phyloP scores from a whole-genome alignment of 2,113 vertebrate genomes.

The Mesocricetus auratus region DNA sequence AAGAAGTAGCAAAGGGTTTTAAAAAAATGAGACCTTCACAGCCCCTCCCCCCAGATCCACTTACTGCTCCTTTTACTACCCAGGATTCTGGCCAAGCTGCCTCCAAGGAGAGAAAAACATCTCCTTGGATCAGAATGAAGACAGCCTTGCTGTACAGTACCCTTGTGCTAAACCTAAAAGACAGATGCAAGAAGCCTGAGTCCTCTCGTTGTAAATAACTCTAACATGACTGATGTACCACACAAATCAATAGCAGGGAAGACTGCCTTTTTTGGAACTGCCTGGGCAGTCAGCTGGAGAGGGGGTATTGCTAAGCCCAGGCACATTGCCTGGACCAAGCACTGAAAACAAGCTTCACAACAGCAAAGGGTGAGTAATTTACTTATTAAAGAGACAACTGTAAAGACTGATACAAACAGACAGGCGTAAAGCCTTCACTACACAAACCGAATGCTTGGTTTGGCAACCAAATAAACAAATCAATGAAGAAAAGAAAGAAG shows the following conservation, averaged over 20 bases:
- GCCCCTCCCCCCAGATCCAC: neutral
- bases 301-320: slow-evolving; percentile 63
- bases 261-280: slow-evolving; percentile 67
- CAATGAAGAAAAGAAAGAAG: neutral
- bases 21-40: neutral
- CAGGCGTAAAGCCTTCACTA: slow-evolving; percentile 74
- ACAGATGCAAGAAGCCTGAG: neutral
- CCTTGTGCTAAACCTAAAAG: slow-evolving; percentile 54
- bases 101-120: neutral
- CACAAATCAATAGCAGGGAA: slow-evolving; percentile 60
- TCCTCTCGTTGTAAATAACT: slow-evolving; percentile 63
- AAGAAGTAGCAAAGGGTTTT: slow-evolving; percentile 3
- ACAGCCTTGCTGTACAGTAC: neutral
- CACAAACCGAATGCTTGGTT: slow-evolving; percentile 71
- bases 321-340: slow-evolving; percentile 60
- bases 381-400: slow-evolving; percentile 77
- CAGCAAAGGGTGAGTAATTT: slow-evolving; percentile 63
- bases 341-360: slow-evolving; percentile 63
- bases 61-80: neutral
- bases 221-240: slow-evolving; percentile 14
- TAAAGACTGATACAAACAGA: slow-evolving; percentile 82
- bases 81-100: neutral
- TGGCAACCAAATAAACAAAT: slow-evolving; percentile 17
- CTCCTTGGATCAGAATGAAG: slow-evolving; percentile 7
- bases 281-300: slow-evolving; percentile 65